Evolutionary conservation across 2,113 vertebrate species (phyloP), one percentile per base, ranked within the genome.

Genomic region (Eulemur rufifrons): DNA sequence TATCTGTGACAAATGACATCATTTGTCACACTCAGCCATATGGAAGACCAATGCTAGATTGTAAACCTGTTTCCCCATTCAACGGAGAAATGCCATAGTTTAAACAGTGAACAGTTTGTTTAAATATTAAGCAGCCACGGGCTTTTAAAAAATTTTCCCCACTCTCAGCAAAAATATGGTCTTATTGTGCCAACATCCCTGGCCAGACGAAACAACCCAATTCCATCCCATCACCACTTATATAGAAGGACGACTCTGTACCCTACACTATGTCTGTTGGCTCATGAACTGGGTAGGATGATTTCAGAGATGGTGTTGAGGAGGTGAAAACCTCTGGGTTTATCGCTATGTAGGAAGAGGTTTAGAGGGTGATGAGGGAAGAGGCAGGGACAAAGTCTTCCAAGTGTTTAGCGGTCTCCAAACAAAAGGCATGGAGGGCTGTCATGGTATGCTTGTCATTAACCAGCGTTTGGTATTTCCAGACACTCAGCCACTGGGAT

Each of bases 21-120:
- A 97, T 95, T 94, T 97, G 95, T 97, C 96, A 94, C 93, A 95
- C 87, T 78, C 68, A 92, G 90, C 97, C 96, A 96, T 80, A 92
- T 95, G 96, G 93, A 93, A 97, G 91, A 78, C 86, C 91, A 95
- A 13, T 39, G 82, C 61, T 96, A n/a, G 88, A 92, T 39, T 83
- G 69, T 82, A 97, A 97, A 87, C 82, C 52, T 73, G 54, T 82
- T 59, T 1, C 1, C 56, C 77, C 0, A 7, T 69, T 96, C 37
- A 88, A 80, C 32, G 29, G 69, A 86, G 73, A 96, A 97, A 85
- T 64, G 66, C 74, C 92, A 66, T 86, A 73, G 83, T 93, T 94
- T 95, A 92, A 86, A 89, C 88, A 97, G 69, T 32, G 91, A 97
- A 96, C 73, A 94, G 87, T 92, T 90, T 97, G 90, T 97, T 97